These are phyloP conservation scores for Megalopta genalis DNA, from an alignment of 1,140 invertebrate species.

Conservation along the genomic window DNA sequence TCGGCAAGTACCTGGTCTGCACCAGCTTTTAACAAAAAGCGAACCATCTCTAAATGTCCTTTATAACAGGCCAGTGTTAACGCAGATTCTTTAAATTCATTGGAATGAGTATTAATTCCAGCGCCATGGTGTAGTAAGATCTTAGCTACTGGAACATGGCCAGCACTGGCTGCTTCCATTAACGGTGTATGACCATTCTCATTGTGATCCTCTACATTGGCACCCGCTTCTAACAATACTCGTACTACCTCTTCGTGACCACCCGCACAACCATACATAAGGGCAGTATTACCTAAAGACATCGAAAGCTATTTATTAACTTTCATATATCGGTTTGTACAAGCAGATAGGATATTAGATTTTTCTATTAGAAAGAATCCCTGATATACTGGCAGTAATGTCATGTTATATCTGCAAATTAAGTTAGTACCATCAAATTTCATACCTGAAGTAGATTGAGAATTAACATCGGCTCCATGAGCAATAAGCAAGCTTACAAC, in stretches of 20 bases:
- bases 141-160: slow-evolving; percentile 96
- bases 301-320: background rate
- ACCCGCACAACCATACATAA: slow-evolving; percentile 99
- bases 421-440: slow-evolving; percentile 15
- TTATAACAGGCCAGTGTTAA: slow-evolving; percentile 98
- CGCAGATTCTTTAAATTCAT: slow-evolving; percentile 98
- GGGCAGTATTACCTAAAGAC: slow-evolving; percentile 91
- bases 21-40: slow-evolving; percentile 95
- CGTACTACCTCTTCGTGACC: slow-evolving; percentile 96
- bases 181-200: slow-evolving; percentile 99
- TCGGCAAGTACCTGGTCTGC: slow-evolving; percentile 87
- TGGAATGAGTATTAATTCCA: slow-evolving; percentile 98
- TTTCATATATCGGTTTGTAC: background rate
- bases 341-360: background rate
- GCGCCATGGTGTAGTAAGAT: slow-evolving; percentile 95
- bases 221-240: slow-evolving; percentile 92
- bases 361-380: background rate
- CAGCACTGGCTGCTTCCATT: slow-evolving; percentile 99
- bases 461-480: slow-evolving; percentile 97
- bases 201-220: slow-evolving; percentile 98
- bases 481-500: slow-evolving; percentile 94
- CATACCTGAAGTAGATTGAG: slow-evolving; percentile 94
- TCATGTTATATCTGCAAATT: background rate
- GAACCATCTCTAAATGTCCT: slow-evolving; percentile 98
- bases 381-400: background rate